phyloP scores from a whole-genome alignment of 2,113 vertebrate genomes.

The Phyllostomus discolor region DNA sequence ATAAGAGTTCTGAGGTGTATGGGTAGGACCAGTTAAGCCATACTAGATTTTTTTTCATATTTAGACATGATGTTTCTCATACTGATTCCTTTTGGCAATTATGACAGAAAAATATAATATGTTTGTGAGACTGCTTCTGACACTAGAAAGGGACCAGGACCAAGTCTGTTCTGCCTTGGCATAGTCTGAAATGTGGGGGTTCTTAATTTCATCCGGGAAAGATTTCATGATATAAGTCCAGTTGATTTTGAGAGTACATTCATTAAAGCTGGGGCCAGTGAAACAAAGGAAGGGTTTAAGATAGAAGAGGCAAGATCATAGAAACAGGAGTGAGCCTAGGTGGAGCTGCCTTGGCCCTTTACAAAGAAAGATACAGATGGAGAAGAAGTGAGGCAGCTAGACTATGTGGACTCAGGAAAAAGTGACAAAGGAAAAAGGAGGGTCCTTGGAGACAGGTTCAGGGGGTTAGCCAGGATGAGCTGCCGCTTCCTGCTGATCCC shows the following conservation, averaged over 20 bases:
- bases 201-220: background rate
- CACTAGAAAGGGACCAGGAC: background rate
- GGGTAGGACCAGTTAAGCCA: background rate
- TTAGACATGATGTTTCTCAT: background rate
- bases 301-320: background rate
- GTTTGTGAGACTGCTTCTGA: background rate
- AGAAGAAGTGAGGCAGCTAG: background rate
- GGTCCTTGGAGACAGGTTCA: background rate
- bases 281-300: background rate
- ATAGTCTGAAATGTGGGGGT: background rate
- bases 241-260: background rate
- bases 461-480: background rate
- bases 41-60: background rate
- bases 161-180: background rate
- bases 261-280: background rate
- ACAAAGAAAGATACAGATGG: background rate
- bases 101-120: background rate
- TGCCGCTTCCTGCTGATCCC: background rate
- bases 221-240: background rate
- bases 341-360: background rate
- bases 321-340: background rate
- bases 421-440: background rate
- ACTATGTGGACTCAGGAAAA: background rate
- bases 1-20: background rate
- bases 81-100: background rate